A percentile compares a stretch with the other conserved stretches of the same genome.
Conservation (phyloP, 1,140 invertebrate species). For the Meloidogyne exigua region DNA sequence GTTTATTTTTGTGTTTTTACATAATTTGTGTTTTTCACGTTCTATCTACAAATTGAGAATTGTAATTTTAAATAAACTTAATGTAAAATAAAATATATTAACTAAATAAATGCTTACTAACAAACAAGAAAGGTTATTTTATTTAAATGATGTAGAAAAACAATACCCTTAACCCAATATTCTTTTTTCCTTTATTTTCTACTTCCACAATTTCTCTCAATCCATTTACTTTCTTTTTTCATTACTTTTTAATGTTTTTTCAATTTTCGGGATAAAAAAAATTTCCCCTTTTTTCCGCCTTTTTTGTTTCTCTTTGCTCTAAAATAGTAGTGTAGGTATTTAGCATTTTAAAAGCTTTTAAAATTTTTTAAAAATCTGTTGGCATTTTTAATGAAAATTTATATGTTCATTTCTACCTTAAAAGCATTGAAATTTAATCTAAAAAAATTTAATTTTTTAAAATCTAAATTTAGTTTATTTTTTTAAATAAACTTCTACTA, state of each 20-base stretch:
- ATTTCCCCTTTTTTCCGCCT: neutral
- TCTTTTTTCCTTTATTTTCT: neutral
- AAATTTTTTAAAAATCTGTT: neutral
- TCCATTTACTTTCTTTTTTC: conserved; percentile 2
- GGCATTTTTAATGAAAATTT: neutral
- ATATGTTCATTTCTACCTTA: neutral
- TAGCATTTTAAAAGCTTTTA: neutral
- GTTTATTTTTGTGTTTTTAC: too few species aligned
- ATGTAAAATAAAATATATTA: neutral
- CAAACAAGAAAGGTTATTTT: neutral
- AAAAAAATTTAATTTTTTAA: neutral
- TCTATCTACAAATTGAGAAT: too few species aligned
- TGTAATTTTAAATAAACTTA: too few species aligned
- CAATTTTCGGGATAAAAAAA: neutral
- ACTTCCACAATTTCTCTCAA: neutral
- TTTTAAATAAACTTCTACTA: too few species aligned
- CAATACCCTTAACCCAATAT: neutral
- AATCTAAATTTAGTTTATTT: too few species aligned
- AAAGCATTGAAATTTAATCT: conserved; percentile 4
- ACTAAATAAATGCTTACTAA: neutral
- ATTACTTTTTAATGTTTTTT: conserved; percentile 5
- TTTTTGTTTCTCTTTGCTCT: neutral
- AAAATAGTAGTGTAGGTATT: neutral
- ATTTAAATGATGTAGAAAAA: neutral
- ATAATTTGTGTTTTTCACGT: too few species aligned